A percentile compares a stretch with the other conserved stretches of the same genome.
Evolutionary conservation across 1,140 invertebrate genomes (phyloP).

Genomic region (Danaus plexippus): DNA sequence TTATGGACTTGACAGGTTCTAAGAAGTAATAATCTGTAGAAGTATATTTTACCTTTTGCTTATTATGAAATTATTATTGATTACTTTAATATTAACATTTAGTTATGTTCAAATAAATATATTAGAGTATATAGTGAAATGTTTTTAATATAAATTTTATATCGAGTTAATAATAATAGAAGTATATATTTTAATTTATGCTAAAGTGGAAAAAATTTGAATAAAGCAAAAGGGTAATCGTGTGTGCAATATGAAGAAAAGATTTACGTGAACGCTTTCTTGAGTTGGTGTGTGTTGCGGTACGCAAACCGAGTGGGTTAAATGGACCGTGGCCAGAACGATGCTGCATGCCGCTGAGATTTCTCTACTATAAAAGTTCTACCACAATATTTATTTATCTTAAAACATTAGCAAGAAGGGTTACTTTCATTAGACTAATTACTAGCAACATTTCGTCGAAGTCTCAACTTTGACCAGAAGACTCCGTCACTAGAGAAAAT

Average conservation of each 20-base stretch:
- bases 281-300: conserved; percentile 39
- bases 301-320: conserved; percentile 59
- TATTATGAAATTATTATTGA: no score
- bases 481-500: conserved; percentile 55
- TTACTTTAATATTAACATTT: no score
- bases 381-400: conserved; percentile 24
- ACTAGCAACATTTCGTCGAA: conserved; percentile 66
- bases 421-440: conserved; percentile 70
- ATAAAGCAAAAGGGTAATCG: conserved; percentile 28
- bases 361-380: conserved; percentile 33
- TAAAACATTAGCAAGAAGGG: conserved; percentile 50
- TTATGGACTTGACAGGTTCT: no score
- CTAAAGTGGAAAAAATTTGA: conserved; percentile 11
- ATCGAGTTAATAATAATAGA: no score
- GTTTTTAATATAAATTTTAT: no score
- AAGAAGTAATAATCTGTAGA: no score
- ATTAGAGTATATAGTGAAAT: no score
- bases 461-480: conserved; percentile 55
- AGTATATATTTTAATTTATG: no score
- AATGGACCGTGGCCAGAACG: conserved; percentile 61
- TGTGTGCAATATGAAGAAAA: conserved; percentile 34
- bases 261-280: conserved; percentile 37
- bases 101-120: no score
- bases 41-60: no score
- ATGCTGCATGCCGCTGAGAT: conserved; percentile 67